phyloP scores from a whole-genome alignment of 2,113 vertebrate genomes.

The Anas platyrhynchos region DNA sequence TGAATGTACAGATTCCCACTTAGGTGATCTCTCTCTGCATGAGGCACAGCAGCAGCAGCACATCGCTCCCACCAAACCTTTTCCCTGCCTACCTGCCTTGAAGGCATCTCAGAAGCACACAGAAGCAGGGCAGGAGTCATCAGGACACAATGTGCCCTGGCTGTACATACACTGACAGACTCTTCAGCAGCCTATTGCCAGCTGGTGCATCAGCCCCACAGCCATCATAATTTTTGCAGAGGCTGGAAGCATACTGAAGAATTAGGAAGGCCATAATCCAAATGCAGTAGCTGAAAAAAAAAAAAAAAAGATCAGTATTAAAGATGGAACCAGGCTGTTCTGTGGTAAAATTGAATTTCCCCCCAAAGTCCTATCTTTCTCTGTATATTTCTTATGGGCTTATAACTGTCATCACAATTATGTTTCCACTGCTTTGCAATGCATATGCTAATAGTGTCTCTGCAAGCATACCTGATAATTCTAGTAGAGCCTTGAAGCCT shows the following conservation, averaged over 20 bases:
- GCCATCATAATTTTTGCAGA: constrained; percentile 7
- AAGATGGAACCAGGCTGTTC: constrained; percentile 18
- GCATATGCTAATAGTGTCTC: constrained; percentile 46
- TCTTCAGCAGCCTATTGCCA: neutral
- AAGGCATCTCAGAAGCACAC: neutral
- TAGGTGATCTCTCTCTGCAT: neutral
- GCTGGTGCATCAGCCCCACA: constrained; percentile 28
- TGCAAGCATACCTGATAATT: constrained; percentile 46
- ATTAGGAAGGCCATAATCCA: constrained; percentile 21
- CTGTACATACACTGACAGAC: neutral
- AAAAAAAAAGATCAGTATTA: neutral
- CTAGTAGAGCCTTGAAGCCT: neutral
- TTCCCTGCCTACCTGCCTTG: neutral
- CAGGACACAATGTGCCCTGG: neutral
- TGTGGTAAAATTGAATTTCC: constrained; percentile 46
- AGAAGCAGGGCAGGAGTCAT: neutral
- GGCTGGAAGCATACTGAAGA: neutral
- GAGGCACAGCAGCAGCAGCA: neutral
- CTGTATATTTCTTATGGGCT: constrained; percentile 28
- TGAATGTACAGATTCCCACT: neutral
- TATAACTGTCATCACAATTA: constrained; percentile 53
- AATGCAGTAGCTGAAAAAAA: constrained; percentile 17
- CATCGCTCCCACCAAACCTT: neutral
- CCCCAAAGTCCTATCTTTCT: constrained; percentile 40
- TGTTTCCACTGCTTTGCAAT: neutral